phyloP scores from a whole-genome alignment of 2,797 vertebrate genomes.

The Mormyrus proboscirostris region DNA sequence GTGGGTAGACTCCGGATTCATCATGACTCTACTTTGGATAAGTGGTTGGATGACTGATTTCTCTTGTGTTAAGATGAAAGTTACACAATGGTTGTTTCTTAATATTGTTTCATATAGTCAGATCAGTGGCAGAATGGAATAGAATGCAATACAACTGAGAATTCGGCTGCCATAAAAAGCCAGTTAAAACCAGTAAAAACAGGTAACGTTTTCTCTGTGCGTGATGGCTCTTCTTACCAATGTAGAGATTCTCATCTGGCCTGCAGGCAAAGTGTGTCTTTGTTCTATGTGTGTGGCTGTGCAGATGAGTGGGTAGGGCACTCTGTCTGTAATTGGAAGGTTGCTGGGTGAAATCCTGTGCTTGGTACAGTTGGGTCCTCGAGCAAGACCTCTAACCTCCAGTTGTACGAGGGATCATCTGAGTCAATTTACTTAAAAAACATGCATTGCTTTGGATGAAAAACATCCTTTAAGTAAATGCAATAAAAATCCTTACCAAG shows the following conservation, averaged over 20 bases:
- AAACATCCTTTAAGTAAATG: background rate
- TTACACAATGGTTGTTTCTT: background rate
- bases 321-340: background rate
- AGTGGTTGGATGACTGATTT: background rate
- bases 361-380: background rate
- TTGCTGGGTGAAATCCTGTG: background rate
- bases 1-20: background rate
- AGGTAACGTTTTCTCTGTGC: background rate
- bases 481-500: background rate
- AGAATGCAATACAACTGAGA: background rate
- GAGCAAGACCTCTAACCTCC: background rate
- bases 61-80: background rate
- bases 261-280: background rate
- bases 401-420: background rate
- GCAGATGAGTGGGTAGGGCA: background rate
- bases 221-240: background rate
- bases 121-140: background rate
- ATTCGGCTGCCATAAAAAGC: background rate
- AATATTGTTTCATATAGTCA: background rate
- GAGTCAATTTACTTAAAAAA: background rate
- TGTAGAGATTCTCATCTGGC: background rate
- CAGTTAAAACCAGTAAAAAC: background rate
- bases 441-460: background rate
- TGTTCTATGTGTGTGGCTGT: background rate
- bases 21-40: background rate